phyloP scores from a whole-genome alignment of 2,888 invertebrate genomes.

The Eupithecia exiguata region DNA sequence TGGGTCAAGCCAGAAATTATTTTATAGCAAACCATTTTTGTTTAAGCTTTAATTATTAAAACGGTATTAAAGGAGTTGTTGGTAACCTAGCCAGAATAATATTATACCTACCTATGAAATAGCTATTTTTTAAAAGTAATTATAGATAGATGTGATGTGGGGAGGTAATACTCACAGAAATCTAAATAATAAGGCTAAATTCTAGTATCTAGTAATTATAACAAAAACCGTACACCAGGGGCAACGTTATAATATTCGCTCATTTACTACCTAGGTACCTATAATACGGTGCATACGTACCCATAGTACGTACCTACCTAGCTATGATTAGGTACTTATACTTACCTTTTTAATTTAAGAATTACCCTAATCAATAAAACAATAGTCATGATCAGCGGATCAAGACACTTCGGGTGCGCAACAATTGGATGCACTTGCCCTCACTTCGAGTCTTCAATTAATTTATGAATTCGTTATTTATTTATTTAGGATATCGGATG shows the following conservation, averaged over 20 bases:
- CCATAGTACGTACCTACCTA: no score
- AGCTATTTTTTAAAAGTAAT: no score
- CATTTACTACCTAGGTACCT: neutral
- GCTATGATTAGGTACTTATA: neutral
- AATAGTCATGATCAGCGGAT: constrained; percentile 2
- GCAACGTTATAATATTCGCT: neutral
- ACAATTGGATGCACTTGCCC: neutral
- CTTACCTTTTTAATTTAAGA: neutral
- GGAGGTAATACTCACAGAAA: no score
- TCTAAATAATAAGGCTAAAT: no score
- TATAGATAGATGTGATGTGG: no score
- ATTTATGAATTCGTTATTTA: neutral
- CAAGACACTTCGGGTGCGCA: constrained; percentile 20
- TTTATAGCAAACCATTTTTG: constrained; percentile 40
- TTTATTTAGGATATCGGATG: no score
- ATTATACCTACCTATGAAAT: no score
- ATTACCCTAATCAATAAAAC: neutral
- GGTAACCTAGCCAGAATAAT: no score
- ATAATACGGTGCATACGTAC: no score
- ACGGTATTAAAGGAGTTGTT: constrained; percentile 22
- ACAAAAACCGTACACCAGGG: neutral
- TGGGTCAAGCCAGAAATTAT: constrained; percentile 39
- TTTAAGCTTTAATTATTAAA: constrained; percentile 27
- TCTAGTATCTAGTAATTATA: neutral
- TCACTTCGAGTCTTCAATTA: no score